These are phyloP conservation scores for Heteronetta atricapilla DNA, from an alignment of 2,113 vertebrate species.

Conservation along the genomic window DNA sequence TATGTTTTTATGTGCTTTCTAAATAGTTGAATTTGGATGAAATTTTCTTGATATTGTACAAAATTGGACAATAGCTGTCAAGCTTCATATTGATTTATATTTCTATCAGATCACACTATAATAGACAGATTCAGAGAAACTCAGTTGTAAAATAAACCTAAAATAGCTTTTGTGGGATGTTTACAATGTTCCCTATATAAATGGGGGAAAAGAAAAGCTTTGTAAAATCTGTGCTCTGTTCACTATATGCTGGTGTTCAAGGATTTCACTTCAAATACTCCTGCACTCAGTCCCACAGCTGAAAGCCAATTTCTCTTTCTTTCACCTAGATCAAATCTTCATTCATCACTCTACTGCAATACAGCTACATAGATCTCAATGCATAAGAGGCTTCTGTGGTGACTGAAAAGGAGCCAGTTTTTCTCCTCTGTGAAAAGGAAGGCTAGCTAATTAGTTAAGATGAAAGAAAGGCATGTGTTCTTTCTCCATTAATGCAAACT, in stretches of 20 bases:
- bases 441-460: conserved; percentile 17
- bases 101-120: neutral
- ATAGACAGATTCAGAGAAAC: neutral
- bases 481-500: conserved; percentile 2
- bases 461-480: neutral
- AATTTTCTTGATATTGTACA: neutral
- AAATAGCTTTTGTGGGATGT: conserved; percentile 21
- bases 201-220: neutral
- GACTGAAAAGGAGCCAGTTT: conserved; percentile 24
- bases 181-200: neutral
- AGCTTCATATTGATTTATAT: neutral
- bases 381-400: neutral
- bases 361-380: neutral
- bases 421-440: neutral
- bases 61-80: neutral
- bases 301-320: conserved; percentile 30
- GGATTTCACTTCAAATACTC: neutral
- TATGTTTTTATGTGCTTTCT: neutral
- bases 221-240: neutral
- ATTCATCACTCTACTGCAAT: neutral
- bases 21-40: neutral
- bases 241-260: neutral
- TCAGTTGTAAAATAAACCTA: conserved; percentile 21
- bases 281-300: neutral
- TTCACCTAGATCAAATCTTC: neutral